Evolutionary conservation across 2,888 invertebrate species (phyloP).

Genomic region (Spilarctia lutea): DNA sequence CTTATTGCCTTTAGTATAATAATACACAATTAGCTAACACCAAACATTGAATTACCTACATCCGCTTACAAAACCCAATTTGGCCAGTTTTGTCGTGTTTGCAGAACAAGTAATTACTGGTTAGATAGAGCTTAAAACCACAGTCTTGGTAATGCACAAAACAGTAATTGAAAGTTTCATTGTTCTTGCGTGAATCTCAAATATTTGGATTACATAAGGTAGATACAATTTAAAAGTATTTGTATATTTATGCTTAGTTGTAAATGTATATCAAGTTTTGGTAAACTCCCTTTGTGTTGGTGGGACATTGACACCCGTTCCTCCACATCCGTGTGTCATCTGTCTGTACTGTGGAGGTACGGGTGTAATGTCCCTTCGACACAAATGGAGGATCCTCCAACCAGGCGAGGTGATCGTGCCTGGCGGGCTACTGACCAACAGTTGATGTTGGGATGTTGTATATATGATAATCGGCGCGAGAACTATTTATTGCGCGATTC

Average conservation of each 20-base stretch:
- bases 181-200: not conserved
- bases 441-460: no score
- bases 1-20: not conserved
- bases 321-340: no score
- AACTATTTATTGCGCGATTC: no score
- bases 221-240: not conserved
- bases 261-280: no score
- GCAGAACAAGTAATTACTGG: conserved; percentile 59
- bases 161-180: conserved; percentile 26
- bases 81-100: conserved; percentile 55
- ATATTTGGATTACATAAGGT: not conserved
- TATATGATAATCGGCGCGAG: no score
- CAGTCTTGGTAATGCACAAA: conserved; percentile 27
- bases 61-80: conserved; percentile 49
- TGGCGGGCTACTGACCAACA: no score
- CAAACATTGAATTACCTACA: conserved; percentile 34
- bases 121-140: conserved; percentile 43
- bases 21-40: conserved; percentile 2
- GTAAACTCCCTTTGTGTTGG: no score
- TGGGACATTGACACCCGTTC: no score
- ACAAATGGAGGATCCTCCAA: no score
- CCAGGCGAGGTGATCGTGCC: no score
- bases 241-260: not conserved
- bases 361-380: no score
- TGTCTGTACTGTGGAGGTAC: no score